A percentile compares a stretch with the other conserved stretches of the same genome.
These are phyloP conservation scores for Trididemnum nubilum DNA, from an alignment of 23 tunicate species.

Conservation along the genomic window DNA sequence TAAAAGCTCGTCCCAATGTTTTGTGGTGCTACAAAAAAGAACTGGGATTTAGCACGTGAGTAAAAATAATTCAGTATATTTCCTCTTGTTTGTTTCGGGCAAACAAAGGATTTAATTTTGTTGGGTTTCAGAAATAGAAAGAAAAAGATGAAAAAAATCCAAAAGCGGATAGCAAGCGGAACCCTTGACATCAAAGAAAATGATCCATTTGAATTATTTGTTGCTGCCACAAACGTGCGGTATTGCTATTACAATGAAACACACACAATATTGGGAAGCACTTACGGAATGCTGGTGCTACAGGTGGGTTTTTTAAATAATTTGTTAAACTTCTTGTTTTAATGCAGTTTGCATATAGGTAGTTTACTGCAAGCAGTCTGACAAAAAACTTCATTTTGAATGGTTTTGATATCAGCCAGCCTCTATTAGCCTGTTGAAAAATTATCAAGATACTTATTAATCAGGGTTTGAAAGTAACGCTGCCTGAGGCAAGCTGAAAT, in stretches of 20 bases:
- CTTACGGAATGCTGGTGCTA: constrained; percentile 91
- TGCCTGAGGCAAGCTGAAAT: too few relatives aligned
- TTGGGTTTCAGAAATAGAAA: constrained; percentile 70
- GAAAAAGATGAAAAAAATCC: constrained; percentile 77
- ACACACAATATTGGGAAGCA: constrained; percentile 85
- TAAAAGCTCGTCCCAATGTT: constrained; percentile 64
- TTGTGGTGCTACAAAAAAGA: constrained; percentile 96
- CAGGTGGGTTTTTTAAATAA: constrained; percentile 47
- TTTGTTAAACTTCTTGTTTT: too few relatives aligned
- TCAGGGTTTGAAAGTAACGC: too few relatives aligned
- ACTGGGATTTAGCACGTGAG: constrained; percentile 87
- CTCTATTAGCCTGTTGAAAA: too few relatives aligned
- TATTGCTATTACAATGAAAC: constrained; percentile 97
- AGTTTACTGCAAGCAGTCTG: too few relatives aligned
- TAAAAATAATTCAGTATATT: background rate
- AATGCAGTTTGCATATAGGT: background rate
- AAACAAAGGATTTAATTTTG: too few relatives aligned
- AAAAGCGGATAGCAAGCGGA: constrained; percentile 79
- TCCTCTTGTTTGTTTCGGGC: too few relatives aligned
- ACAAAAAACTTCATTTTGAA: too few relatives aligned
- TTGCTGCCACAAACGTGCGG: constrained; percentile 90
- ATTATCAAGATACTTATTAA: too few relatives aligned
- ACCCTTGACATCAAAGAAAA: constrained; percentile 78
- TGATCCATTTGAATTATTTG: constrained; percentile 95
- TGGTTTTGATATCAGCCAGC: too few relatives aligned